Base-by-base conservation (phyloP, 2,113 vertebrate species). In the Rissa tridactyla region DNA sequence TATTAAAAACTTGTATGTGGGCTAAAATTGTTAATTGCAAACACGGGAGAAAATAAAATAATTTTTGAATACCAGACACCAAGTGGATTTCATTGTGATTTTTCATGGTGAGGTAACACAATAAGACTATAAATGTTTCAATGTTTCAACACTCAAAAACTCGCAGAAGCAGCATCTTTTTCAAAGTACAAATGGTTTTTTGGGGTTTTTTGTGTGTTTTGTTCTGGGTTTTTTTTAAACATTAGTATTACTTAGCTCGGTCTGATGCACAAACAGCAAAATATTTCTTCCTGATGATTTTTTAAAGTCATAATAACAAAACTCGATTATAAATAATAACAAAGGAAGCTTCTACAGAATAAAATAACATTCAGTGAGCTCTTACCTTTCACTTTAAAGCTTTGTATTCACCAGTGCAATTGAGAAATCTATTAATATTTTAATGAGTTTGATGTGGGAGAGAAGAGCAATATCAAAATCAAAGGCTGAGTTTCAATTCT, bases 381-480 rank as follows among this genome's bases (percentile, higher is more conserved):
- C 40, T 80, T 79, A n/a, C 6, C 3, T 57, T 93, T 88, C 23
- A 65, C 9, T 72, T 64, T 77, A 88, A 86, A 58, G 13, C 8
- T 94, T 90, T 92, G 4, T 34, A 65, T 54, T 73, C 40, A 70
- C 9, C 19, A 83, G 7, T 32, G 12, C 30, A 62, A 61, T 15
- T 52, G 49, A 83, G 36, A 86, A 78, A 70, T 73, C 17, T 62
- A 42, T 49, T 15, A 60, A 51, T 78, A 70, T 38, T 78, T 70
- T 83, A 81, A 81, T 42, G 34, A 54, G 6, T 29, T 73, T 36
- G 8, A 83, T 0, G 0, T 14, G 5, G 14, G 20, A 2, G 2
- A 58, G n/a, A 79, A 64, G 15, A 85, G 7, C 16, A 80, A 27
- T 70, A 61, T 49, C 34, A n/a, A n/a, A 36, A 87, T 47, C 21